Percentiles rank a stretch among this genome's conserved stretches.
Evolutionary conservation across 2,113 vertebrate species (phyloP).

Genomic region (Aphyosemion australe): DNA sequence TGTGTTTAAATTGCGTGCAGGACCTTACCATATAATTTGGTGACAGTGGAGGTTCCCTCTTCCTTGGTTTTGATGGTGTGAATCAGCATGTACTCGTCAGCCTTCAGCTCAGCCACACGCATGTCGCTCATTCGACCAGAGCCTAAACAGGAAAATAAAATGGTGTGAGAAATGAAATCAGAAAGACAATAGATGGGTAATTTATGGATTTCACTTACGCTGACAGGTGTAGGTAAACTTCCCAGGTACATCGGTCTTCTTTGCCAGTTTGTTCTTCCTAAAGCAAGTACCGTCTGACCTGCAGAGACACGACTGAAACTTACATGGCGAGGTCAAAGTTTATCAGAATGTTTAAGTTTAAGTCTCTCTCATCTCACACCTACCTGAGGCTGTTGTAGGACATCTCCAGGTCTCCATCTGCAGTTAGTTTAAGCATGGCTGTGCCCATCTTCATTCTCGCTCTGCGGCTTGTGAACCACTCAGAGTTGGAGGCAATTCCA

Average conservation of each 20-base stretch:
- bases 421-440: constrained; percentile 63
- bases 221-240: constrained; percentile 76
- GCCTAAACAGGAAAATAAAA: neutral
- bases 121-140: constrained; percentile 73
- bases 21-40: constrained; percentile 84
- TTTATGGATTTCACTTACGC: constrained; percentile 56
- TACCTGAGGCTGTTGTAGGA: constrained; percentile 68
- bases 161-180: neutral
- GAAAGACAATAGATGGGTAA: neutral
- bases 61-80: constrained; percentile 73
- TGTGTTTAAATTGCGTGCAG: neutral
- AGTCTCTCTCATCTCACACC: constrained; percentile 8
- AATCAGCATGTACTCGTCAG: constrained; percentile 77
- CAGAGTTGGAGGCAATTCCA: constrained; percentile 82
- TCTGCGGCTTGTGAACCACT: constrained; percentile 79
- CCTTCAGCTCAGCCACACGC: constrained; percentile 79
- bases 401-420: constrained; percentile 81
- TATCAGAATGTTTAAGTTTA: too few relatives aligned
- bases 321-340: neutral
- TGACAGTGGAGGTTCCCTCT: constrained; percentile 64
- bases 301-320: constrained; percentile 25
- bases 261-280: constrained; percentile 77
- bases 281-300: constrained; percentile 79
- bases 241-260: constrained; percentile 70
- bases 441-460: constrained; percentile 82